Conservation (phyloP, 2,888 invertebrate genomes). For the Entomobrya multifasciata region DNA sequence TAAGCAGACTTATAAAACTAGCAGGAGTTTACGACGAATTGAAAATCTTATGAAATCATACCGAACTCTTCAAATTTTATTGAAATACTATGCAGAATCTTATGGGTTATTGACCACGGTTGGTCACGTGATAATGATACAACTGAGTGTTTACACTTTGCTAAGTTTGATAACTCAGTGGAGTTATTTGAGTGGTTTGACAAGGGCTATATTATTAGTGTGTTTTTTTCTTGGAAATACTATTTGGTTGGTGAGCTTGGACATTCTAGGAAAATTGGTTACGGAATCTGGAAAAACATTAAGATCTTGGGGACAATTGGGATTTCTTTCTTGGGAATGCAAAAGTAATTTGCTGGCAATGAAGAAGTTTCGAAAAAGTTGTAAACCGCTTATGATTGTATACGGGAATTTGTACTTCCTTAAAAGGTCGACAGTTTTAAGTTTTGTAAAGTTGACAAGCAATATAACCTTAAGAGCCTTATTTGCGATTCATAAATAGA, state of each 20-base stretch:
- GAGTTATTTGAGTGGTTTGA: background rate
- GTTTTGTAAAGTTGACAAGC: background rate
- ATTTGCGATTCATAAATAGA: no score
- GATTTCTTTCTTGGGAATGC: background rate
- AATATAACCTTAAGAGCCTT: background rate
- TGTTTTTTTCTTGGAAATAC: background rate
- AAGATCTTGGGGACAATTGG: background rate
- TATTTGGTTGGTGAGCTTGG: background rate
- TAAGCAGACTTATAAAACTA: background rate
- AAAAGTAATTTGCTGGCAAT: background rate
- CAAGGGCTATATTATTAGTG: background rate
- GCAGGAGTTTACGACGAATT: background rate
- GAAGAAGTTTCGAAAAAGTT: conserved; percentile 1
- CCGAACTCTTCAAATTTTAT: background rate
- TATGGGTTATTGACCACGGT: background rate
- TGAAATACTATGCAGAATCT: background rate
- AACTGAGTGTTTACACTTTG: background rate
- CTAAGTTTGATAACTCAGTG: background rate
- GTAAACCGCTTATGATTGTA: background rate
- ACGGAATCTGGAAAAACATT: background rate
- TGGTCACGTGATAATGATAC: background rate
- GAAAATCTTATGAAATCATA: background rate
- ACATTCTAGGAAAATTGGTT: background rate
- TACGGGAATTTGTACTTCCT: background rate
- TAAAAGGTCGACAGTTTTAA: background rate